A percentile compares a stretch with the other conserved stretches of the same genome.
These are phyloP conservation scores for Diuraphis noxia DNA, from an alignment of 1,140 invertebrate genomes.

Conservation along the genomic window DNA sequence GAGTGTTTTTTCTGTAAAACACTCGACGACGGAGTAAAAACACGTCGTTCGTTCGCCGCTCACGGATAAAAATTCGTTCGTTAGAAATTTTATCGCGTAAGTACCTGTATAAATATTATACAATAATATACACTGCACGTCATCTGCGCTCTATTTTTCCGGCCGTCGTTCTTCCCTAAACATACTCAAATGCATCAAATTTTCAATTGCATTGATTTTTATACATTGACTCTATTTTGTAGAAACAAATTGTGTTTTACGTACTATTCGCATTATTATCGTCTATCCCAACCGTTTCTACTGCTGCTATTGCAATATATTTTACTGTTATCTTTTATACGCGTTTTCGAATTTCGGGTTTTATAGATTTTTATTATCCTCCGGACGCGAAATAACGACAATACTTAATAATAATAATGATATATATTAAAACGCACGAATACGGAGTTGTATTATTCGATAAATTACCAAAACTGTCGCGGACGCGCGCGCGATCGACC, in stretches of 20 bases:
- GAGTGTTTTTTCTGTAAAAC: not conserved
- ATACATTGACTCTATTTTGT: not conserved
- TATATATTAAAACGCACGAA: not conserved
- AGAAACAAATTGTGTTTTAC: not conserved
- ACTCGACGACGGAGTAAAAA: not conserved
- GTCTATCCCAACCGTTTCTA: not conserved
- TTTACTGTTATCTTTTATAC: not conserved
- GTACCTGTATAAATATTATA: not conserved
- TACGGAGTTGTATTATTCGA: conserved; percentile 2
- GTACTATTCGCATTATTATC: not conserved
- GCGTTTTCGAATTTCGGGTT: not conserved
- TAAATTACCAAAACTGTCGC: conserved; percentile 37
- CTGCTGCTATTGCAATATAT: not conserved
- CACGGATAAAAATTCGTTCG: not conserved
- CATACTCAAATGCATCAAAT: no score
- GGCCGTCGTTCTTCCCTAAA: not conserved
- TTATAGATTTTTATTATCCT: conserved; percentile 19
- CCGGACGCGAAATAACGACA: not conserved
- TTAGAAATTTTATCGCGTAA: not conserved
- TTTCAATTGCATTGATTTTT: no score
- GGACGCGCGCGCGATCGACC: not conserved
- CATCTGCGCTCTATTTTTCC: not conserved
- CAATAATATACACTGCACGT: no score
- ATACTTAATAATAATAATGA: conserved; percentile 2
- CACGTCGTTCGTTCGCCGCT: not conserved